Conservation (phyloP, 1,140 invertebrate genomes). For the Eciton burchellii region DNA sequence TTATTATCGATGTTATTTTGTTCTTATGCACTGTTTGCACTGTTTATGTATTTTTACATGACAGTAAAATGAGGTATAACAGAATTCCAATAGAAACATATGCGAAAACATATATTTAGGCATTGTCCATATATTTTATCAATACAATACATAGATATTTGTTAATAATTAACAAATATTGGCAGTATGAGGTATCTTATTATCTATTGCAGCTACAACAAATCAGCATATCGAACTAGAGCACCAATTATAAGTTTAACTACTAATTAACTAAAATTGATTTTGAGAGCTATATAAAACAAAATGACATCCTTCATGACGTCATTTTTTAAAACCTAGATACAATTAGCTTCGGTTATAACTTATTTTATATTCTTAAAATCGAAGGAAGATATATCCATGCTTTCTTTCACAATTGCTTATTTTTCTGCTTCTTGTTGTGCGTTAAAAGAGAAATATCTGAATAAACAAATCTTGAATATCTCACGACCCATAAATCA, state of each 20-base stretch:
- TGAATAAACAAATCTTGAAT: too few relatives aligned
- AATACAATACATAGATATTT: neutral
- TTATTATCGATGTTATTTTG: too few relatives aligned
- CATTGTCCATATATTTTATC: neutral
- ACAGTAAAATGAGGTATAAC: too few relatives aligned
- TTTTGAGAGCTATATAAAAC: neutral
- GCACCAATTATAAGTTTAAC: neutral
- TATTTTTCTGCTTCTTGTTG: too few relatives aligned
- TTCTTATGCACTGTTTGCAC: too few relatives aligned
- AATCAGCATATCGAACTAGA: conserved; percentile 18
- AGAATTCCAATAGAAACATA: too few relatives aligned
- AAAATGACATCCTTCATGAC: neutral
- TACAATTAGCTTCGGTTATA: neutral
- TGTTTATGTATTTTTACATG: too few relatives aligned
- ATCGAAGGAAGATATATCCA: too few relatives aligned
- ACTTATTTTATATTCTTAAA: too few relatives aligned
- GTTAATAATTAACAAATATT: conserved; percentile 34
- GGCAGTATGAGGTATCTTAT: conserved; percentile 22
- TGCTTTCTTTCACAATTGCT: too few relatives aligned
- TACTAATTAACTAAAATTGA: neutral
- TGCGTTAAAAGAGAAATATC: too few relatives aligned
- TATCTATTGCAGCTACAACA: neutral
- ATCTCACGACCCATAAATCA: neutral
- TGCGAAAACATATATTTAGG: neutral
- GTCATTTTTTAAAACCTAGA: neutral